phyloP scores from a whole-genome alignment of 2,888 invertebrate species.

The Empis stercorea region DNA sequence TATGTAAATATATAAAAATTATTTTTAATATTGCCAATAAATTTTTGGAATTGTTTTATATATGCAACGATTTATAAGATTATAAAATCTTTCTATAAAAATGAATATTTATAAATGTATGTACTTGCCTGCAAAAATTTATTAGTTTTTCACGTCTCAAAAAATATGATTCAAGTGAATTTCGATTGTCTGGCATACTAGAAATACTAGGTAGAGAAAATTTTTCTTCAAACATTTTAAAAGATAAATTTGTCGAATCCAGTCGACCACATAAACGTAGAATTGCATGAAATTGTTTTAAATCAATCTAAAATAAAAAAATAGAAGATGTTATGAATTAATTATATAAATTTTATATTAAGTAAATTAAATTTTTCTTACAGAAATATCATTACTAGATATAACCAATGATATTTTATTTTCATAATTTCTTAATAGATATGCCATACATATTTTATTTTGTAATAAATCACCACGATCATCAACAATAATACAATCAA shows the following conservation, averaged over 20 bases:
- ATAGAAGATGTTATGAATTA: too few relatives aligned
- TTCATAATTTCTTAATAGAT: constrained; percentile 30
- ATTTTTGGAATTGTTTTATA: too few relatives aligned
- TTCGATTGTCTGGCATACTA: constrained; percentile 22
- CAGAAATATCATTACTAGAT: constrained; percentile 31
- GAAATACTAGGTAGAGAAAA: constrained; percentile 27
- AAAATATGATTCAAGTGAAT: constrained; percentile 32
- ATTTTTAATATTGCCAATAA: too few relatives aligned
- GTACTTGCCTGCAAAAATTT: constrained; percentile 29
- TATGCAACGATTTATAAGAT: too few relatives aligned
- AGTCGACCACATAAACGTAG: constrained; percentile 28
- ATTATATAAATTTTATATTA: background rate
- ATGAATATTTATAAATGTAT: too few relatives aligned
- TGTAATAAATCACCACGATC: constrained; percentile 29
- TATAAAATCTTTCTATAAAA: too few relatives aligned
- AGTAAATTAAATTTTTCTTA: constrained; percentile 13
- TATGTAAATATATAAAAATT: too few relatives aligned
- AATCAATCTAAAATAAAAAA: constrained; percentile 22
- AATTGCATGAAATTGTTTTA: constrained; percentile 28
- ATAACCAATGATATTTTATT: constrained; percentile 28
- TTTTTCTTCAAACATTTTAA: constrained; percentile 25
- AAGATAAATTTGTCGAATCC: constrained; percentile 21
- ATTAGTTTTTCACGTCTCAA: constrained; percentile 30
- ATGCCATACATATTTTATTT: constrained; percentile 29
- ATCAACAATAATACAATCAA: constrained; percentile 30